phyloP scores from a whole-genome alignment of 2,113 vertebrate genomes.

The Butorides virescens region DNA sequence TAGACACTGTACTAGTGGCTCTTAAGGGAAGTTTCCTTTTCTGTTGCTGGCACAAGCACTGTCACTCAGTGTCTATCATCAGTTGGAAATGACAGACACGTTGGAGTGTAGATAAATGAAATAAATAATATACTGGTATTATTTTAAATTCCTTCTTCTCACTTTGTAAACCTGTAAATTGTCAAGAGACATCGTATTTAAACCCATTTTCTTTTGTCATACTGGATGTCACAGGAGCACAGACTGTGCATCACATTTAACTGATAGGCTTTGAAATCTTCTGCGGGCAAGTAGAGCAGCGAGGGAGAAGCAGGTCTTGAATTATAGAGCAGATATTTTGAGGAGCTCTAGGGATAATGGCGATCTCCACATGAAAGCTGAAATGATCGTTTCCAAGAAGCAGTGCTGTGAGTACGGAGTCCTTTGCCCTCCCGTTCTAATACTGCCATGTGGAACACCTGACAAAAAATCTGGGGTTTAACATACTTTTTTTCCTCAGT shows the following conservation, averaged over 20 bases:
- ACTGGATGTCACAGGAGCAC: not conserved
- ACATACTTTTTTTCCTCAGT: not conserved
- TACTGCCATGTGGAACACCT: not conserved
- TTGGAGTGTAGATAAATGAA: not conserved
- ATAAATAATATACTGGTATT: not conserved
- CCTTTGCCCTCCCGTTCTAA: not conserved
- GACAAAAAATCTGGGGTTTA: not conserved
- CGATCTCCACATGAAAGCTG: not conserved
- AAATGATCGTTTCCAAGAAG: not conserved
- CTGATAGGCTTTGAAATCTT: not conserved
- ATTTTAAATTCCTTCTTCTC: not conserved
- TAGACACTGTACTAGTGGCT: not conserved
- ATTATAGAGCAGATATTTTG: not conserved
- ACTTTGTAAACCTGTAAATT: not conserved
- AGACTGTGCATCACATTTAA: not conserved
- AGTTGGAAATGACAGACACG: not conserved
- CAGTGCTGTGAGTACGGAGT: rapidly evolving
- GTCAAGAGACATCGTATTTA: not conserved
- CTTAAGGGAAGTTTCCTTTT: not conserved
- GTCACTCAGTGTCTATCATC: not conserved
- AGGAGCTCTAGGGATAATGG: not conserved
- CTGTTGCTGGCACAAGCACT: not conserved
- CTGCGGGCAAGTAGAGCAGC: not conserved
- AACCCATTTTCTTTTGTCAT: not conserved
- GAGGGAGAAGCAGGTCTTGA: not conserved